Evolutionary conservation across 2,888 invertebrate genomes (phyloP).

Genomic region (Leucoma salicis): DNA sequence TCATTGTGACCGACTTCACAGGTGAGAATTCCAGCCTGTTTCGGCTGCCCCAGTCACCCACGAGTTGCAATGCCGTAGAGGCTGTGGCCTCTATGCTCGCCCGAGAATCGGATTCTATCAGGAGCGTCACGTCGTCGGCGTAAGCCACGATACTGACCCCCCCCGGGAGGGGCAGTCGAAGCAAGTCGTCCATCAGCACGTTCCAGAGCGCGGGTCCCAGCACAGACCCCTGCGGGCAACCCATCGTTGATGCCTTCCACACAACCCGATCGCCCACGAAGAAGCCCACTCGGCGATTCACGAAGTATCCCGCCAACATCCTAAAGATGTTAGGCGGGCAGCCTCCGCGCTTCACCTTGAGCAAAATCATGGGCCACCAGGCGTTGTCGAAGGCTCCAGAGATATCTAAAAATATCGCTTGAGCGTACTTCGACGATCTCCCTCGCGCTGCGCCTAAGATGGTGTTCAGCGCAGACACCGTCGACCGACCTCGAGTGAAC

Average conservation of each 20-base stretch:
- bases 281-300: constrained; percentile 17
- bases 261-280: constrained; percentile 13
- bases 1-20: too few relatives aligned
- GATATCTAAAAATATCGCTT: constrained; percentile 35
- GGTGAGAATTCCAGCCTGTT: neutral
- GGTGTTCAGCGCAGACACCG: constrained; percentile 23
- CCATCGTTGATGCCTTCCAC: constrained; percentile 27
- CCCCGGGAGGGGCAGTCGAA: constrained; percentile 21
- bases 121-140: constrained; percentile 31
- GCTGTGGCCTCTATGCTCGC: constrained; percentile 6
- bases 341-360: constrained; percentile 31
- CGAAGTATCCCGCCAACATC: constrained; percentile 32
- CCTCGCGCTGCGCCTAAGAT: constrained; percentile 1
- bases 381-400: constrained; percentile 40
- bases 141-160: constrained; percentile 22
- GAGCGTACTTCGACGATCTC: constrained; percentile 20
- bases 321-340: constrained; percentile 32
- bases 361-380: constrained; percentile 44
- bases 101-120: constrained; percentile 20
- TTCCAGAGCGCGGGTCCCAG: constrained; percentile 30
- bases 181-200: constrained; percentile 28
- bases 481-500: constrained; percentile 33
- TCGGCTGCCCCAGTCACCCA: neutral
- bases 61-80: neutral
- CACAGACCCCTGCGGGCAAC: constrained; percentile 32